A percentile compares a stretch with the other conserved stretches of the same genome.
These are phyloP conservation scores for Neoseiulus cucumeris DNA, from an alignment of 1,140 invertebrate species.

Conservation along the genomic window DNA sequence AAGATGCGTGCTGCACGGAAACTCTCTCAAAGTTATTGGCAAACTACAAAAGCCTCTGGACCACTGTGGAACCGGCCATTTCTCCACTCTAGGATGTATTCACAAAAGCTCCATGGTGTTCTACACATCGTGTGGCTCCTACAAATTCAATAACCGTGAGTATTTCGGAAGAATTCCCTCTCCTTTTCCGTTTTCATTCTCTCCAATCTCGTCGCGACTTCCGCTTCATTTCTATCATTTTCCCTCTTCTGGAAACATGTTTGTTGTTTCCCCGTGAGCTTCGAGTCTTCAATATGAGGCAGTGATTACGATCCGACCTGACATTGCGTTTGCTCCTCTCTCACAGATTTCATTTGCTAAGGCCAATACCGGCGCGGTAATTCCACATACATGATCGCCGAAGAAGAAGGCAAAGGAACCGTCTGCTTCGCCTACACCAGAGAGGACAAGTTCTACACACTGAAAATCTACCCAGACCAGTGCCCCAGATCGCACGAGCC, in stretches of 20 bases:
- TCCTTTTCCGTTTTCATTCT: too few relatives aligned
- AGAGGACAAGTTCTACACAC: neutral
- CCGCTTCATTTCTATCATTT: too few relatives aligned
- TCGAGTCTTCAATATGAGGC: too few relatives aligned
- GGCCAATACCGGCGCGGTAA: neutral
- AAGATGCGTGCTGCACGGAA: neutral
- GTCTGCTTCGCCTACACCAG: neutral
- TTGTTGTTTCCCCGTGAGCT: too few relatives aligned
- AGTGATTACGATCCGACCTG: too few relatives aligned
- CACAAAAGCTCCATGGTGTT: constrained; percentile 3
- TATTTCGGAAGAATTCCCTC: too few relatives aligned
- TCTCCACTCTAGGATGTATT: neutral
- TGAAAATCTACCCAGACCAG: neutral
- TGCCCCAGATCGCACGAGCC: neutral
- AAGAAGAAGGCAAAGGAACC: constrained; percentile 3
- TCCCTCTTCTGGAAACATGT: too few relatives aligned
- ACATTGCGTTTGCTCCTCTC: neutral
- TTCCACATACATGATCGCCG: neutral
- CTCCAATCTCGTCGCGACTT: too few relatives aligned
- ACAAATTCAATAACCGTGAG: constrained; percentile 1
- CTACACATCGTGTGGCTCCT: neutral
- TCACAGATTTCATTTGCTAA: neutral
- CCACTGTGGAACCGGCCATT: neutral
- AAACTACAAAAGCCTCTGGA: neutral
- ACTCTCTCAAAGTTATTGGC: neutral